Percentiles rank a stretch among this genome's conserved stretches.
phyloP scores from a whole-genome alignment of 1,140 invertebrate species.

The Agrilus planipennis region DNA sequence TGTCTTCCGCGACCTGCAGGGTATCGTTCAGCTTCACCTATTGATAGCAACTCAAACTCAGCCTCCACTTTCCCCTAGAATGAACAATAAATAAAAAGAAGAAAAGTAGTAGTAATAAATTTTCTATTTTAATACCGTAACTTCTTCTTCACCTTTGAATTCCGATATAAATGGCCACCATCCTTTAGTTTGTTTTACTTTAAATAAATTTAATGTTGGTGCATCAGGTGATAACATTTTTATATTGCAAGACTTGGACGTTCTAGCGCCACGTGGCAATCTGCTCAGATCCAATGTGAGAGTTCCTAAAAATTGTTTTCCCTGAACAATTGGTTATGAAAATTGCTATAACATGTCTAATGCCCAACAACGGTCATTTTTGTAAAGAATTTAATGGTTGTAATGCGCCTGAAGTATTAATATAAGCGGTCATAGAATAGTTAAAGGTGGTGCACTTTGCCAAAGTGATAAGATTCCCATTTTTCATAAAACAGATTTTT shows the following conservation, averaged over 20 bases:
- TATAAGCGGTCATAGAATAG: no score
- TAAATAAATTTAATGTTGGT: slow-evolving; percentile 66
- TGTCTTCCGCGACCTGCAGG: slow-evolving; percentile 50
- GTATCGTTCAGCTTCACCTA: slow-evolving; percentile 41
- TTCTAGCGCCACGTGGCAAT: slow-evolving; percentile 35
- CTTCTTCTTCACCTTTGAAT: background rate
- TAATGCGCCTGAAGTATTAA: no score
- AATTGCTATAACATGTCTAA: no score
- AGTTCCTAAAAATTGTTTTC: slow-evolving; percentile 24
- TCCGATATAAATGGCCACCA: slow-evolving; percentile 69
- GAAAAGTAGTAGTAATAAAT: background rate
- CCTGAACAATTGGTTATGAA: slow-evolving; percentile 1
- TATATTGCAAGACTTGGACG: slow-evolving; percentile 44
- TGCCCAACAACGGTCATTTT: no score
- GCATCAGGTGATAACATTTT: slow-evolving; percentile 45
- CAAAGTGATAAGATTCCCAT: no score
- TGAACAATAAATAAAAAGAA: no score
- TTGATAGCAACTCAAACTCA: slow-evolving; percentile 45
- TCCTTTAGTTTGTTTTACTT: slow-evolving; percentile 52
- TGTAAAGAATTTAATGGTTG: no score
- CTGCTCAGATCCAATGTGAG: slow-evolving; percentile 32
- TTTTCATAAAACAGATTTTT: no score
- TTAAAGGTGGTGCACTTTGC: no score
- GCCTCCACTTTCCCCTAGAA: slow-evolving; percentile 53
- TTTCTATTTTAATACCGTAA: background rate